Evolutionary conservation across 1,140 invertebrate species (phyloP).

Genomic region (Whitmania pigra): DNA sequence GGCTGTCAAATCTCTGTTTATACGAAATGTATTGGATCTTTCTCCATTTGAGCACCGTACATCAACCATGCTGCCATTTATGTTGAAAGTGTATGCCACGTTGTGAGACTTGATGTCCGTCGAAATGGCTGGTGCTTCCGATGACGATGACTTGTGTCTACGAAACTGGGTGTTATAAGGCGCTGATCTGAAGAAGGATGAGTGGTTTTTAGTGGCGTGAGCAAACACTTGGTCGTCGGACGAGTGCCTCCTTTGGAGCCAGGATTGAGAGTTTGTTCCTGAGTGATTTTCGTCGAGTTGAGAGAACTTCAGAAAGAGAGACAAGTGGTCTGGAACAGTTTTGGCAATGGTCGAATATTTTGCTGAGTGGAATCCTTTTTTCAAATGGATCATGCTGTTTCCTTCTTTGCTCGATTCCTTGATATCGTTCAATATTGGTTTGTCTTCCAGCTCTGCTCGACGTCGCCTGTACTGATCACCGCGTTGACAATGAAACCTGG

Average conservation of each 20-base stretch:
- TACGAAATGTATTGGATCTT: slow-evolving; percentile 12
- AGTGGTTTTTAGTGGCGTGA: too few species aligned
- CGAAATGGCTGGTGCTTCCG: neutral
- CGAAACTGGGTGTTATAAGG: neutral
- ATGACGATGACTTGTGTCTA: slow-evolving; percentile 4
- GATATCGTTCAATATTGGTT: slow-evolving; percentile 4
- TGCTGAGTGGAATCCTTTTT: neutral
- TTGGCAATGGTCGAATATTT: slow-evolving; percentile 11
- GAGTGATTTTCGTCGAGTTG: slow-evolving; percentile 6
- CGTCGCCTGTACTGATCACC: slow-evolving; percentile 25
- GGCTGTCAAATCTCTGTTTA: neutral
- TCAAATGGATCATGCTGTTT: neutral
- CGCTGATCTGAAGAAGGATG: neutral
- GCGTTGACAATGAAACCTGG: slow-evolving; percentile 20
- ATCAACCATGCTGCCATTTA: slow-evolving; percentile 26
- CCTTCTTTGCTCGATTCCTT: neutral
- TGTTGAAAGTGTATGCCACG: slow-evolving; percentile 23
- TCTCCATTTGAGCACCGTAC: slow-evolving; percentile 17
- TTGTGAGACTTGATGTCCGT: slow-evolving; percentile 3
- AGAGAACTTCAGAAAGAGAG: slow-evolving; percentile 13
- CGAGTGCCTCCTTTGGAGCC: neutral
- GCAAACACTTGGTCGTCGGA: neutral
- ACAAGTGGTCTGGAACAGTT: slow-evolving; percentile 17
- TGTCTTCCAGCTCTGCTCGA: slow-evolving; percentile 16
- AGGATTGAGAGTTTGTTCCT: neutral